Evolutionary conservation across 2,888 invertebrate genomes (phyloP).

Genomic region (Trissolcus japonicus): DNA sequence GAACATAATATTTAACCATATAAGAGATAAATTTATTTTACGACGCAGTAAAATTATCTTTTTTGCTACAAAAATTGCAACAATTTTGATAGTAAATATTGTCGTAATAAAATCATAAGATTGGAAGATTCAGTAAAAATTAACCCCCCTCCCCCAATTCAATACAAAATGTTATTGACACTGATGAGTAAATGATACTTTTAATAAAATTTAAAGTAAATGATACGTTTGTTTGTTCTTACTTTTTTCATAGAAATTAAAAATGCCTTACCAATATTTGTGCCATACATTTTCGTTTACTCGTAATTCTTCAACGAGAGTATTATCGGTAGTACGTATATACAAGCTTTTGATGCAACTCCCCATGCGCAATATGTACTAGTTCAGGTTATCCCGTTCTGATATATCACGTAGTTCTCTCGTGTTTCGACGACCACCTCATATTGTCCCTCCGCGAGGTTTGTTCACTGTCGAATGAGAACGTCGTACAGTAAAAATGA

Average conservation of each 20-base stretch:
- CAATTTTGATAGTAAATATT: no score
- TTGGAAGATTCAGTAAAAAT: no score
- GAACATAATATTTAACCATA: no score
- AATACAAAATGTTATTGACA: no score
- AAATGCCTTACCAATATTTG: not conserved
- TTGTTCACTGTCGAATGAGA: slow-evolving; percentile 29
- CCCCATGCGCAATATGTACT: slow-evolving; percentile 52
- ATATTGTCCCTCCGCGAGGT: slow-evolving; percentile 34
- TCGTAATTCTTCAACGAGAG: slow-evolving; percentile 27
- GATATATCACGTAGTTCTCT: slow-evolving; percentile 35
- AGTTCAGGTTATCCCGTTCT: slow-evolving; percentile 33
- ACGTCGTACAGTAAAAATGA: slow-evolving; percentile 30
- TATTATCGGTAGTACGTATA: slow-evolving; percentile 31
- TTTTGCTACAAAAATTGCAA: no score
- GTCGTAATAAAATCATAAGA: no score
- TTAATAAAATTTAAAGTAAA: no score
- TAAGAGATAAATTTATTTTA: no score
- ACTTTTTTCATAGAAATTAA: not conserved
- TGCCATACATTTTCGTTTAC: slow-evolving; percentile 7
- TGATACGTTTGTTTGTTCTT: no score
- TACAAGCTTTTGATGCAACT: slow-evolving; percentile 34
- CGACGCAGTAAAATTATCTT: no score
- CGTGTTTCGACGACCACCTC: slow-evolving; percentile 46
- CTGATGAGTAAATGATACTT: no score
- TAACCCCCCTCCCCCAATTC: no score